phyloP scores from a whole-genome alignment of 2,888 invertebrate genomes.

The Cyclophora albipunctata region DNA sequence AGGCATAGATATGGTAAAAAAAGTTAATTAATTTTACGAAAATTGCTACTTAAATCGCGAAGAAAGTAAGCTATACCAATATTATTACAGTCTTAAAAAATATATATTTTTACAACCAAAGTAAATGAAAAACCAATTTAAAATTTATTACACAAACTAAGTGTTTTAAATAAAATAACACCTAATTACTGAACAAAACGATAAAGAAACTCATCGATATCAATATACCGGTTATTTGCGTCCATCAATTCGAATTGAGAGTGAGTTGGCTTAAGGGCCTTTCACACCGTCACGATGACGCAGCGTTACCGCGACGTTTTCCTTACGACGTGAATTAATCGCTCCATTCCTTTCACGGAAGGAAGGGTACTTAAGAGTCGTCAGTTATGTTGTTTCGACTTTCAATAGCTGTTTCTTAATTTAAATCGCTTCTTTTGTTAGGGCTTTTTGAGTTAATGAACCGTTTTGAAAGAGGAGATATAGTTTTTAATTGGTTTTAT shows the following conservation, averaged over 20 bases:
- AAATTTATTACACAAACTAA: no score
- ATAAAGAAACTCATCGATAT: constrained; percentile 28
- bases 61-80: no score
- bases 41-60: no score
- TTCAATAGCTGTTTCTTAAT: constrained; percentile 44
- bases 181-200: no score
- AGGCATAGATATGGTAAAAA: no score
- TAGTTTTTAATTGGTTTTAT: no score
- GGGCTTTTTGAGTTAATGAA: constrained; percentile 10
- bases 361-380: constrained; percentile 23
- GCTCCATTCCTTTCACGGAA: constrained; percentile 27
- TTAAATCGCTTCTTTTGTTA: constrained; percentile 44
- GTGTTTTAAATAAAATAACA: no score
- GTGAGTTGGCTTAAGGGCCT: constrained; percentile 45
- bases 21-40: no score
- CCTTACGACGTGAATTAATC: constrained; percentile 51
- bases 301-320: constrained; percentile 30
- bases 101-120: no score
- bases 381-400: constrained; percentile 47
- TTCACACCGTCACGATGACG: constrained; percentile 48
- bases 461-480: no score
- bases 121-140: no score
- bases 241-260: constrained; percentile 40
- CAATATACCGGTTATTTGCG: constrained; percentile 52
- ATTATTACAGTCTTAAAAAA: no score